Percentiles rank a stretch among this genome's conserved stretches.
Conservation (phyloP, 2,888 invertebrate genomes). For the Cantharis rustica region DNA sequence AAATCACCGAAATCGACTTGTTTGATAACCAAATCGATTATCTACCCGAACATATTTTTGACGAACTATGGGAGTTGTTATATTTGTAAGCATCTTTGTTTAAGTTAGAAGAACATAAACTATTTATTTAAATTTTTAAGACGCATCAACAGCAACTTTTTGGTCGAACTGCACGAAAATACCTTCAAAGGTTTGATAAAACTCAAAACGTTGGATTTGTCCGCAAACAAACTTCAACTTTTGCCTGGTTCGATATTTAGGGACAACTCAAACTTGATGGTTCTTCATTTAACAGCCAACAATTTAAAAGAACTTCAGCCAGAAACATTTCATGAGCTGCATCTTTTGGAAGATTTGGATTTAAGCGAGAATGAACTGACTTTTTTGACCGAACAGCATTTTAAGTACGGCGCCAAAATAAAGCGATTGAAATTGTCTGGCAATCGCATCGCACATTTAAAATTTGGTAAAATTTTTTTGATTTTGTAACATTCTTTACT, state of each 20-base stretch:
- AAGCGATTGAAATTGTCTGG: slow-evolving; percentile 70
- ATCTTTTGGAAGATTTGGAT: slow-evolving; percentile 69
- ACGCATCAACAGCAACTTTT: slow-evolving; percentile 67
- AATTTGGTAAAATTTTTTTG: slow-evolving; percentile 52
- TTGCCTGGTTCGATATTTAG: slow-evolving; percentile 65
- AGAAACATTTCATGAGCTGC: slow-evolving; percentile 62
- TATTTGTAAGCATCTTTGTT: slow-evolving; percentile 60
- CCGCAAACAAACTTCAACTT: slow-evolving; percentile 66
- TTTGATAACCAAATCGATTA: slow-evolving; percentile 75
- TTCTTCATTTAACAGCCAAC: slow-evolving; percentile 71
- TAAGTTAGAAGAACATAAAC: background rate
- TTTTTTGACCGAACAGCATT: slow-evolving; percentile 62
- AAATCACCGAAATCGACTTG: slow-evolving; percentile 70
- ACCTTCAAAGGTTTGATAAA: slow-evolving; percentile 64
- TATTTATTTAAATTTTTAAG: slow-evolving; percentile 55
- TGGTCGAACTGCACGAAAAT: slow-evolving; percentile 65
- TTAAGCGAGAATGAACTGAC: slow-evolving; percentile 70
- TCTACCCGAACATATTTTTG: slow-evolving; percentile 68
- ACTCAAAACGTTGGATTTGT: slow-evolving; percentile 70
- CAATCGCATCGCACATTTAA: slow-evolving; percentile 67
- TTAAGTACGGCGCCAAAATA: slow-evolving; percentile 61
- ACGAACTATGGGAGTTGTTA: slow-evolving; percentile 64
- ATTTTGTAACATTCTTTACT: background rate
- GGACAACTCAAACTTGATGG: slow-evolving; percentile 63
- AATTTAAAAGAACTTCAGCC: slow-evolving; percentile 63